phyloP scores from a whole-genome alignment of 2,888 invertebrate species.

The Pseudococcus longispinus region DNA sequence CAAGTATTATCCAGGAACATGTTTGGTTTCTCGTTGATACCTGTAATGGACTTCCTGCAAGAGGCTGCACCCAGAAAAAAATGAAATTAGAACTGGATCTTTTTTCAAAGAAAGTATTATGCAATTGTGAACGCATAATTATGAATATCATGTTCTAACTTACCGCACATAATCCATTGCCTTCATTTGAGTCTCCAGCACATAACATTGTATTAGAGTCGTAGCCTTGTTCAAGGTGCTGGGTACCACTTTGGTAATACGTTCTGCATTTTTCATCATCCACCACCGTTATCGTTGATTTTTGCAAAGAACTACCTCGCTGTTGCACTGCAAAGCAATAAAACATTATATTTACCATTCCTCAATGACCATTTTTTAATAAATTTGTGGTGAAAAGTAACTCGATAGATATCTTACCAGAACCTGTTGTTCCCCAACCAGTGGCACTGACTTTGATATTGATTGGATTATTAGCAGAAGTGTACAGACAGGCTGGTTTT shows the following conservation, averaged over 20 bases:
- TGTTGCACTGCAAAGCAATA: neutral
- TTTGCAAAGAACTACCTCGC: conserved; percentile 57
- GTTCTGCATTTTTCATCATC: conserved; percentile 54
- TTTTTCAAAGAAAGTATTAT: neutral
- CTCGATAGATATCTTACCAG: neutral
- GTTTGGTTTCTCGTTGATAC: neutral
- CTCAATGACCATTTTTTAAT: too few species aligned
- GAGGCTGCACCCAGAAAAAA: neutral
- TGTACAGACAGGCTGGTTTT: conserved; percentile 35
- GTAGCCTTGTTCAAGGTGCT: conserved; percentile 6
- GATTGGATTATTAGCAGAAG: neutral
- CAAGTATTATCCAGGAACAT: neutral
- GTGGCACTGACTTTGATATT: neutral
- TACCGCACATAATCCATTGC: conserved; percentile 64
- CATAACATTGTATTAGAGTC: conserved; percentile 62
- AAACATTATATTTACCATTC: too few species aligned
- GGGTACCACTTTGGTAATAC: conserved; percentile 30
- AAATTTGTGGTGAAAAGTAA: neutral
- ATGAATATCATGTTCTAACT: neutral
- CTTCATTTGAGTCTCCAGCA: conserved; percentile 64
- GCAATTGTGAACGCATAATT: neutral
- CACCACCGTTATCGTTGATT: conserved; percentile 57
- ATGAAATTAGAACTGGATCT: neutral
- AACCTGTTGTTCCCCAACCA: conserved; percentile 12
- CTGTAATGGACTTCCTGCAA: neutral